phyloP scores from a whole-genome alignment of 1,140 invertebrate species.

The Helicoverpa armigera region DNA sequence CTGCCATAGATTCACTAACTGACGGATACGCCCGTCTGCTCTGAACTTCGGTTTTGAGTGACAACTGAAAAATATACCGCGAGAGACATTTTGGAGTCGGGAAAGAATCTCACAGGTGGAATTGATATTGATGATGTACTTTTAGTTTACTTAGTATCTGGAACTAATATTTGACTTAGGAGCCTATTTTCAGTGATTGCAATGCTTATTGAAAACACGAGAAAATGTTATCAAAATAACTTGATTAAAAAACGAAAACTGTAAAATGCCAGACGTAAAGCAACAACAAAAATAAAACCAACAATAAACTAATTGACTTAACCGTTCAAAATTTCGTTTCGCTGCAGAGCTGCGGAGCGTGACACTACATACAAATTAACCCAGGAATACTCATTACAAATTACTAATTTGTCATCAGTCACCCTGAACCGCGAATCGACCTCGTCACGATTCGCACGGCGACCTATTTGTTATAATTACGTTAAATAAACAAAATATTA shows the following conservation, averaged over 20 bases:
- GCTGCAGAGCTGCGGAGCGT: not conserved
- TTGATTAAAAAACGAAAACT: too few species aligned
- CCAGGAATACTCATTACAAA: slow-evolving; percentile 39
- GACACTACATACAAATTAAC: slow-evolving; percentile 31
- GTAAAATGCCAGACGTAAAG: too few species aligned
- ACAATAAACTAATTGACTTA: slow-evolving; percentile 17
- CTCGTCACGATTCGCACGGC: slow-evolving; percentile 60
- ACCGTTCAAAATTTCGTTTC: slow-evolving; percentile 17
- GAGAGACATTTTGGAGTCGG: not conserved
- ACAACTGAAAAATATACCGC: slow-evolving; percentile 9
- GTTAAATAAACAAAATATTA: slow-evolving; percentile 73
- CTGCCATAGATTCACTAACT: slow-evolving; percentile 39
- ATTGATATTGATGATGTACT: slow-evolving; percentile 15
- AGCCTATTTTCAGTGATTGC: not conserved
- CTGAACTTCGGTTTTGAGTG: not conserved
- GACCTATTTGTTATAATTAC: slow-evolving; percentile 77
- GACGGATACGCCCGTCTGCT: slow-evolving; percentile 24
- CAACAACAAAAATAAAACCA: not conserved
- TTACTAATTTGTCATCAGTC: slow-evolving; percentile 47
- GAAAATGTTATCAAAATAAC: too few species aligned
- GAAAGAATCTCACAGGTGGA: not conserved
- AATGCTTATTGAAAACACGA: too few species aligned
- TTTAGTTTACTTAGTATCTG: not conserved
- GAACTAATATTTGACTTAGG: not conserved
- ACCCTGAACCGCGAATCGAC: slow-evolving; percentile 49